Percentiles rank a stretch among this genome's conserved stretches.
These are phyloP conservation scores for Drosophila picticornis DNA, from an alignment of 2,888 invertebrate genomes.

Conservation along the genomic window DNA sequence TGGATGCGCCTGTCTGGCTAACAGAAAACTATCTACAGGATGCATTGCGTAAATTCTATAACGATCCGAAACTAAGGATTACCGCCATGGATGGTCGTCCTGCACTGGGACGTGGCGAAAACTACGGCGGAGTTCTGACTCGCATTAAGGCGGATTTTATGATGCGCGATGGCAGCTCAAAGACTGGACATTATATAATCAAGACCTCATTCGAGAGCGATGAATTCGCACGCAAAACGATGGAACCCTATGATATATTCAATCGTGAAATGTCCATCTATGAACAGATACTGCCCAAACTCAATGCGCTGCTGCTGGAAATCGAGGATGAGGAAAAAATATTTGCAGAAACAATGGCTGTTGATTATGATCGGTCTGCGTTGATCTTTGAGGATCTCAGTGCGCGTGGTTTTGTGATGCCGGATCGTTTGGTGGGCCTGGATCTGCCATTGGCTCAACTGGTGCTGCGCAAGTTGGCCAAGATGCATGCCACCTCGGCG, in stretches of 20 bases:
- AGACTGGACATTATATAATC: conserved; percentile 75
- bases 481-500: conserved; percentile 86
- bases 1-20: conserved; percentile 77
- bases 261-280: conserved; percentile 84
- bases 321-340: conserved; percentile 78
- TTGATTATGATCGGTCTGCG: conserved; percentile 79
- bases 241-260: conserved; percentile 83
- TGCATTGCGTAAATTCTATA: conserved; percentile 69
- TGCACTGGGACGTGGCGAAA: conserved; percentile 83
- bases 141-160: conserved; percentile 72
- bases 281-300: conserved; percentile 80
- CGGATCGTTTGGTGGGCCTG: conserved; percentile 81
- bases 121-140: conserved; percentile 82
- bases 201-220: conserved; percentile 82
- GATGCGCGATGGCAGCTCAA: conserved; percentile 36
- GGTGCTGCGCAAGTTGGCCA: conserved; percentile 85
- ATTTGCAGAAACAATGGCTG: conserved; percentile 81
- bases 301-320: conserved; percentile 75
- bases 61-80: conserved; percentile 71
- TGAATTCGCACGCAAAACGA: conserved; percentile 72
- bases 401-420: conserved; percentile 76
- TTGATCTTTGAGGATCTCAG: conserved; percentile 84
- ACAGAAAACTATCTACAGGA: conserved; percentile 73
- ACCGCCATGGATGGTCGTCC: conserved; percentile 61
- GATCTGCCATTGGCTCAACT: conserved; percentile 84